These are phyloP conservation scores for Crocodylus rhombifer DNA, from an alignment of 2,797 vertebrate species.

Conservation along the genomic window DNA sequence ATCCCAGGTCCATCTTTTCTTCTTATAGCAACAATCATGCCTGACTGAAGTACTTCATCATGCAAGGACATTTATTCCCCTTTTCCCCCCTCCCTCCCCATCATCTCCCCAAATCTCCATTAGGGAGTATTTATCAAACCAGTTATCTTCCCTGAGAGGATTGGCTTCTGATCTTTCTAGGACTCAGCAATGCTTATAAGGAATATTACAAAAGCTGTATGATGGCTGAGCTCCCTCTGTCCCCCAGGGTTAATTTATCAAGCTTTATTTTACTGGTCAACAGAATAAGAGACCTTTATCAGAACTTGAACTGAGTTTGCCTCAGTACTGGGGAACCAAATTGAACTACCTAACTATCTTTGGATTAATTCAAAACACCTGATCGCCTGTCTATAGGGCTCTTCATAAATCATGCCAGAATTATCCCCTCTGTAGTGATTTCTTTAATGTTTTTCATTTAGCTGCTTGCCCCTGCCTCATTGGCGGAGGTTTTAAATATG, in stretches of 20 bases:
- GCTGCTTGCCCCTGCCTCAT: too few species aligned
- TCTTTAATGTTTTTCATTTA: too few species aligned
- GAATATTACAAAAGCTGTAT: background rate
- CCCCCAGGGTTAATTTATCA: background rate
- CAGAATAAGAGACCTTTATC: background rate
- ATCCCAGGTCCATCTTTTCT: fast-evolving
- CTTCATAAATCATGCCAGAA: too few species aligned
- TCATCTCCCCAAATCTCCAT: too few species aligned
- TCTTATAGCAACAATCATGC: background rate
- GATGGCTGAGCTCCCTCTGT: background rate
- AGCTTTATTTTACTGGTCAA: background rate
- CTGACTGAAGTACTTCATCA: too few species aligned
- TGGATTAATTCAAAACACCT: background rate
- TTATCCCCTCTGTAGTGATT: too few species aligned
- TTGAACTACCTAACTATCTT: background rate
- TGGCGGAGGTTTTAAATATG: too few species aligned
- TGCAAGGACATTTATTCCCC: background rate
- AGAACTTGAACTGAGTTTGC: background rate
- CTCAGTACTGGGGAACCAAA: background rate
- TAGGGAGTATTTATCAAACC: too few species aligned
- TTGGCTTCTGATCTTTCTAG: background rate
- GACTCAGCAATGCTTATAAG: background rate
- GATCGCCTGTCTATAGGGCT: background rate
- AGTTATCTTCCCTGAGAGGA: background rate
- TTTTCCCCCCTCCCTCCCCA: too few species aligned